Evolutionary conservation across 2,113 vertebrate species (phyloP).

Genomic region (Polypterus senegalus): DNA sequence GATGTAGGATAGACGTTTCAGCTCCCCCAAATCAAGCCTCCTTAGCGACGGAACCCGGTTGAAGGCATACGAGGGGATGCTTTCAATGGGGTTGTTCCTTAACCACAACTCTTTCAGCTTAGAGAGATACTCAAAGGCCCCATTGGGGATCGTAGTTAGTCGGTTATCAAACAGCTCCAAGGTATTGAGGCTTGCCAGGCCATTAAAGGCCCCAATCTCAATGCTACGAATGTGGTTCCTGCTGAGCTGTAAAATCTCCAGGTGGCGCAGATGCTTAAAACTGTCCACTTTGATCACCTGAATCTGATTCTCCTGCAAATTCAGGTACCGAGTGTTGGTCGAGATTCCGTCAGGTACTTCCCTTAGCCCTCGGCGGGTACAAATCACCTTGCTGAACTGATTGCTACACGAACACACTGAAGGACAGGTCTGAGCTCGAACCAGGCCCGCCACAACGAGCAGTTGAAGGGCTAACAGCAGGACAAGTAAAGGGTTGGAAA

Average conservation of each 20-base stretch:
- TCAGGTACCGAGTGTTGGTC: constrained; percentile 91
- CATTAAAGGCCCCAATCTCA: constrained; percentile 97
- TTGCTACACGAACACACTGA: constrained; percentile 97
- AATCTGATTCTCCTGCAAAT: constrained; percentile 96
- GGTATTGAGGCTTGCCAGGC: constrained; percentile 93
- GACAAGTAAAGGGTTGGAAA: constrained; percentile 97
- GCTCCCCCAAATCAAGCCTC: constrained; percentile 84
- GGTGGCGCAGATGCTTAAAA: constrained; percentile 93
- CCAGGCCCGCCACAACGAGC: constrained; percentile 90
- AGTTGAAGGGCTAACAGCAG: constrained; percentile 96
- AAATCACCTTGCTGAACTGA: constrained; percentile 98
- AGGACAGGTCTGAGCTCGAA: constrained; percentile 93
- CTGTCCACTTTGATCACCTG: constrained; percentile 98
- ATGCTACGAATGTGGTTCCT: constrained; percentile 97
- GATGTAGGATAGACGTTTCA: constrained; percentile 94
- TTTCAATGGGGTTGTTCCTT: constrained; percentile 94
- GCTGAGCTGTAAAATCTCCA: constrained; percentile 93
- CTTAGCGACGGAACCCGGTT: constrained; percentile 91
- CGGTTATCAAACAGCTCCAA: constrained; percentile 98
- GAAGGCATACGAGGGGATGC: constrained; percentile 97
- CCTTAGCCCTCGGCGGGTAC: constrained; percentile 79
- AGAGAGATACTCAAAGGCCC: constrained; percentile 96
- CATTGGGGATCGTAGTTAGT: constrained; percentile 94
- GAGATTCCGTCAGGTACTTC: constrained; percentile 98
- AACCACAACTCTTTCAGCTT: constrained; percentile 98